These are phyloP conservation scores for Chanos chanos DNA, from an alignment of 2,797 vertebrate species.

Conservation along the genomic window DNA sequence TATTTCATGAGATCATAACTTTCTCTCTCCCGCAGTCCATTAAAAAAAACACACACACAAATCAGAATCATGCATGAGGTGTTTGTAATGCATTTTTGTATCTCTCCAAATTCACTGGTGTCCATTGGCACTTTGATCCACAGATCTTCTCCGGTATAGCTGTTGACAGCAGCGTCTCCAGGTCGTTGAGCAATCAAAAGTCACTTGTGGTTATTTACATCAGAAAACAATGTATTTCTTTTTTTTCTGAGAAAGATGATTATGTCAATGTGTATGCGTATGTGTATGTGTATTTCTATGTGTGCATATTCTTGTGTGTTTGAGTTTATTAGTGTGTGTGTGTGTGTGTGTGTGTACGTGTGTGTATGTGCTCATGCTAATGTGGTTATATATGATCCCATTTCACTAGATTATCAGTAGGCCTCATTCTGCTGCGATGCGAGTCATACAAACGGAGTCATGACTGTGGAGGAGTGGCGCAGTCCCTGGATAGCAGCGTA, in stretches of 20 bases:
- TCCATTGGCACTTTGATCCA: background rate
- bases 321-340: background rate
- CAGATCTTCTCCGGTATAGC: constrained; percentile 30
- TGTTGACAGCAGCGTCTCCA: constrained; percentile 32
- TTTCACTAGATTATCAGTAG: background rate
- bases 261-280: constrained; percentile 12
- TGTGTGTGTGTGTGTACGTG: background rate
- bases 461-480: constrained; percentile 94
- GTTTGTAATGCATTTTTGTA: background rate
- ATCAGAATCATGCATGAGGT: too few relatives aligned
- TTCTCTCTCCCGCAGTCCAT: background rate
- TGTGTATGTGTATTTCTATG: constrained; percentile 15
- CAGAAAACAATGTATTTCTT: constrained; percentile 34
- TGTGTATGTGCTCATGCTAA: constrained; percentile 34
- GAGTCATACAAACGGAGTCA: constrained; percentile 98
- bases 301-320: background rate
- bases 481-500: constrained; percentile 98
- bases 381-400: too few relatives aligned
- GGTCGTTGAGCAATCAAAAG: constrained; percentile 20
- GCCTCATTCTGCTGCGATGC: background rate
- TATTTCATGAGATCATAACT: background rate
- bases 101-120: background rate
- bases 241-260: background rate
- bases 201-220: constrained; percentile 65
- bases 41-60: constrained; percentile 17